These are phyloP conservation scores for Pherbina coryleti DNA, from an alignment of 2,888 invertebrate genomes.

Conservation along the genomic window DNA sequence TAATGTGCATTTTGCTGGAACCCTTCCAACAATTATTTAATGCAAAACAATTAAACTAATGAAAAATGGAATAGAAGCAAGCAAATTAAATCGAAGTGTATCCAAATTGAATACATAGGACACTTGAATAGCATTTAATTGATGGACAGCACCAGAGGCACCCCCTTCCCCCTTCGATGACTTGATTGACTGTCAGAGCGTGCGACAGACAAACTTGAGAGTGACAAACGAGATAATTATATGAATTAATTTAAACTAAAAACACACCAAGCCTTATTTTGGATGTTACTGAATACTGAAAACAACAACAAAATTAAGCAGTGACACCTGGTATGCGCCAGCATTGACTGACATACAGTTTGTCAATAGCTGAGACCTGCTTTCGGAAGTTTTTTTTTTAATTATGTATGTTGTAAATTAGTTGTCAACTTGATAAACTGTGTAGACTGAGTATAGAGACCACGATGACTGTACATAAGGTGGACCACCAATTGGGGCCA, in stretches of 20 bases:
- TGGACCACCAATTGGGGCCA: no score
- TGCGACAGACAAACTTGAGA: neutral
- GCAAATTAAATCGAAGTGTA: conserved; percentile 16
- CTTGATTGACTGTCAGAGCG: neutral
- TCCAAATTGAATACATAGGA: conserved; percentile 7
- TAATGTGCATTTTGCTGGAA: neutral
- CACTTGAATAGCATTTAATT: conserved; percentile 30
- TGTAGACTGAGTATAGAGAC: no score
- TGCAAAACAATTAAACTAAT: conserved; percentile 14
- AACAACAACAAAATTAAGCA: neutral
- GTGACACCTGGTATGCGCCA: neutral
- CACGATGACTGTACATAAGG: no score
- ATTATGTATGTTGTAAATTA: neutral
- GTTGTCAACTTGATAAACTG: neutral
- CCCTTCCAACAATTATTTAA: neutral
- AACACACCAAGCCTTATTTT: neutral
- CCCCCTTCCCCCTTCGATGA: no score
- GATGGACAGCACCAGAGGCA: neutral
- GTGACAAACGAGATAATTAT: conserved; percentile 1
- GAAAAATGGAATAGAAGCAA: conserved; percentile 11
- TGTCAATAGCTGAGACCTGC: no score
- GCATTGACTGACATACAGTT: no score
- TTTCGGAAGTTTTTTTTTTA: neutral
- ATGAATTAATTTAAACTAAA: neutral
- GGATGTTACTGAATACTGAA: neutral